Percentiles rank a stretch among this genome's conserved stretches.
Evolutionary conservation across 1,140 invertebrate species (phyloP).

Genomic region (Ceratina calcarata): DNA sequence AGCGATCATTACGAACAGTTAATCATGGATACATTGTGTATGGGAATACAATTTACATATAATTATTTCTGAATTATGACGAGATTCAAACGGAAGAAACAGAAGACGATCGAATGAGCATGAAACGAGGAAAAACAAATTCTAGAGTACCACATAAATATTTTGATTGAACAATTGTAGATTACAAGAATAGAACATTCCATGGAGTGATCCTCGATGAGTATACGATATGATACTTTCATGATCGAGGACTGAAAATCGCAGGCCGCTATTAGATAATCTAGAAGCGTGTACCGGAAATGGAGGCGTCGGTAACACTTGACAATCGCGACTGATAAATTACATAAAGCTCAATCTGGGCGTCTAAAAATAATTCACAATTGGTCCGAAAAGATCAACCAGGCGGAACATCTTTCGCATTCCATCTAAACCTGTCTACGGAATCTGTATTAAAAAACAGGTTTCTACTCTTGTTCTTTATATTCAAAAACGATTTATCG

Average conservation of each 20-base stretch:
- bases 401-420: neutral
- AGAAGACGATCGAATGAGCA: neutral
- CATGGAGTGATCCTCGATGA: no score
- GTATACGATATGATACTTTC: neutral
- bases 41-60: conserved; percentile 20
- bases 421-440: neutral
- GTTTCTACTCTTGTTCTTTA: neutral
- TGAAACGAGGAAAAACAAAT: no score
- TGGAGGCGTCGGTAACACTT: conserved; percentile 38
- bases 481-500: neutral
- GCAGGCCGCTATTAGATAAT: conserved; percentile 1
- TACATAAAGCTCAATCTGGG: conserved; percentile 35
- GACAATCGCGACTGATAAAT: conserved; percentile 39
- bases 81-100: neutral
- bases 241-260: neutral
- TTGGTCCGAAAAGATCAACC: neutral
- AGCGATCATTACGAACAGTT: conserved; percentile 38
- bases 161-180: neutral
- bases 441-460: neutral
- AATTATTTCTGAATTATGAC: neutral
- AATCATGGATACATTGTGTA: conserved; percentile 2
- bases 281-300: conserved; percentile 30
- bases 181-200: no score
- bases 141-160: no score
- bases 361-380: conserved; percentile 21